Conservation (phyloP, 2,888 invertebrate species). For the Cephus spinipes region DNA sequence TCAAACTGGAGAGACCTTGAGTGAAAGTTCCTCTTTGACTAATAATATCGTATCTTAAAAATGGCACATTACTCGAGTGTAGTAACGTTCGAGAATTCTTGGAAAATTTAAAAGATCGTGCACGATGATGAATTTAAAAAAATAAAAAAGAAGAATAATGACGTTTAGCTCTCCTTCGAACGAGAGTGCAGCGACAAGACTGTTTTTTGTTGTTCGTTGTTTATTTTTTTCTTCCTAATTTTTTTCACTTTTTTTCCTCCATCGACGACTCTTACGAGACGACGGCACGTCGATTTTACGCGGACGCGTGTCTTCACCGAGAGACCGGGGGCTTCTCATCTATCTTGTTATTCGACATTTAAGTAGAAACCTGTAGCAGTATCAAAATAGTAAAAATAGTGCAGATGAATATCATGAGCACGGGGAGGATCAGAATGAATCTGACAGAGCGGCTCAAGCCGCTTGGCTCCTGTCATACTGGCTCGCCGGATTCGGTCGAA, state of each 20-base stretch:
- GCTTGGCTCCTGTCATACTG: slow-evolving; percentile 62
- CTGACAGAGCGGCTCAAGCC: slow-evolving; percentile 71
- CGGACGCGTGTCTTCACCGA: neutral
- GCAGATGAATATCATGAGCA: slow-evolving; percentile 80
- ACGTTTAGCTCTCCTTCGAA: neutral
- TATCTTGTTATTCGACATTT: slow-evolving; percentile 43
- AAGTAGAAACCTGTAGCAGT: slow-evolving; percentile 76
- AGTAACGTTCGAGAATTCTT: neutral
- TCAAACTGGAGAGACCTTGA: too few species aligned
- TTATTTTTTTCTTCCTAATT: neutral
- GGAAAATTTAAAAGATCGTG: neutral
- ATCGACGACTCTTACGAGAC: neutral
- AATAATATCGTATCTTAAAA: neutral
- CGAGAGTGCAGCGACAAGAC: neutral
- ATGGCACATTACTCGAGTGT: neutral
- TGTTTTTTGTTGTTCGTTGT: neutral
- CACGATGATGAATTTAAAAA: neutral
- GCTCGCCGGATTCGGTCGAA: slow-evolving; percentile 54
- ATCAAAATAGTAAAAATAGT: slow-evolving; percentile 80
- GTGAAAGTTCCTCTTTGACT: neutral
- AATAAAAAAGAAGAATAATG: neutral
- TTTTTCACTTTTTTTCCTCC: neutral
- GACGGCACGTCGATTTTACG: neutral
- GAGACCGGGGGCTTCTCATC: neutral
- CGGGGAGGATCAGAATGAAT: slow-evolving; percentile 78